Conservation (phyloP, 1,140 invertebrate species). For the Hycleus phaleratus region DNA sequence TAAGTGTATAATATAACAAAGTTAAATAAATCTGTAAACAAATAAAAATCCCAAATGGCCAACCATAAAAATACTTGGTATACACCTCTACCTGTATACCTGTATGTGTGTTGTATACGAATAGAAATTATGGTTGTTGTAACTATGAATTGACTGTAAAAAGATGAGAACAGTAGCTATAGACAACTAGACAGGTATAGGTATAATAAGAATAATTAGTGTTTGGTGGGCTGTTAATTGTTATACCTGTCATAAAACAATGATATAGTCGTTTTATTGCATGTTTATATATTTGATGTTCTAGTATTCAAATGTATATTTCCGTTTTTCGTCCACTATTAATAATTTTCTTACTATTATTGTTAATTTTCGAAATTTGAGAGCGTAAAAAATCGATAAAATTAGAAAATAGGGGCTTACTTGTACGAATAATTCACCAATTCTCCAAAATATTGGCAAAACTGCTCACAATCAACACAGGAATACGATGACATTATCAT, state of each 20-base stretch:
- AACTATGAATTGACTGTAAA: not conserved
- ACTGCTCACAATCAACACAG: too few relatives aligned
- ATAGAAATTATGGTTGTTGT: too few relatives aligned
- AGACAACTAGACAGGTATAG: constrained; percentile 20
- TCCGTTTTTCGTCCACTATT: constrained; percentile 13
- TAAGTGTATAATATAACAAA: constrained; percentile 33
- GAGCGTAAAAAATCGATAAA: too few relatives aligned
- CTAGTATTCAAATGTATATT: constrained; percentile 23
- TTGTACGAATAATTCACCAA: too few relatives aligned
- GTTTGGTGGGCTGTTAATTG: constrained; percentile 29
- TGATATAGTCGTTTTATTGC: constrained; percentile 30
- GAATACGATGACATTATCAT: too few relatives aligned
- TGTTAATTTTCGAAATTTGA: too few relatives aligned
- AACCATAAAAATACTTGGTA: constrained; percentile 30
- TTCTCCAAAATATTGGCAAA: too few relatives aligned
- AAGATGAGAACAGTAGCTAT: constrained; percentile 9
- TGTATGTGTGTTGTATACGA: too few relatives aligned
- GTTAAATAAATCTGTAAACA: constrained; percentile 38
- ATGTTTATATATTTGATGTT: constrained; percentile 27
- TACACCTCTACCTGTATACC: not conserved
- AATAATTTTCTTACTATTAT: too few relatives aligned
- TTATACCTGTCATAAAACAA: constrained; percentile 30
- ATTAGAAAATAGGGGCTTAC: too few relatives aligned
- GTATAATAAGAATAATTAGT: constrained; percentile 29
- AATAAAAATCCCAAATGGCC: constrained; percentile 35